Conservation (phyloP, 2,888 invertebrate species). For the Tinea trinotella region DNA sequence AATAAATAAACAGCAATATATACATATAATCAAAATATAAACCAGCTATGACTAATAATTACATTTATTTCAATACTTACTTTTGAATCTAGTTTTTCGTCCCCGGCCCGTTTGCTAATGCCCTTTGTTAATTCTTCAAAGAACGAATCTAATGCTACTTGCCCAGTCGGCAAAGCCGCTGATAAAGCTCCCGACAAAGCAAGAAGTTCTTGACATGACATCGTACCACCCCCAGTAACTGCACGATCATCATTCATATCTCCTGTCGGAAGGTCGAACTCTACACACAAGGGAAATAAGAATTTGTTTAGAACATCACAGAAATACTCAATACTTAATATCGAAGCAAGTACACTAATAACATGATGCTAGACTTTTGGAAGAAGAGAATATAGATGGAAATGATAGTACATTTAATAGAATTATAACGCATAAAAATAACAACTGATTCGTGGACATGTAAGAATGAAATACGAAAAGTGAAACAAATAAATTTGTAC, state of each 20-base stretch:
- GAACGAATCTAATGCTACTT: constrained; percentile 86
- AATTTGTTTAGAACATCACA: too few species aligned
- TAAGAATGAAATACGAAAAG: neutral
- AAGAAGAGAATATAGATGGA: neutral
- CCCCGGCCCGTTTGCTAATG: constrained; percentile 66
- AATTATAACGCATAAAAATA: neutral
- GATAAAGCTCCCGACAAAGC: constrained; percentile 94
- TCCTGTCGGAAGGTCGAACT: constrained; percentile 68
- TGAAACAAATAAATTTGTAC: neutral
- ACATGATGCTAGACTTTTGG: neutral
- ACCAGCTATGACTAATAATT: neutral
- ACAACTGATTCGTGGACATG: neutral
- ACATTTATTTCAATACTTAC: constrained; percentile 23
- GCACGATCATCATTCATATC: constrained; percentile 51
- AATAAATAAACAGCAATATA: too few species aligned
- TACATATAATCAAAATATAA: too few species aligned
- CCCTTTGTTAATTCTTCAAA: constrained; percentile 86
- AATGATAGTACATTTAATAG: neutral
- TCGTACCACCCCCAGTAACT: constrained; percentile 69
- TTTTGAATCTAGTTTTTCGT: constrained; percentile 54
- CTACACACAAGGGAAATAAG: constrained; percentile 31
- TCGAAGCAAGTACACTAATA: too few species aligned
- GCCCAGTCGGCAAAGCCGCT: constrained; percentile 91
- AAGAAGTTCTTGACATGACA: constrained; percentile 91
- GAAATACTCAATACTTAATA: neutral